Percentiles rank a stretch among this genome's conserved stretches.
Evolutionary conservation across 1,140 invertebrate genomes (phyloP).

Genomic region (Papilio machaon): DNA sequence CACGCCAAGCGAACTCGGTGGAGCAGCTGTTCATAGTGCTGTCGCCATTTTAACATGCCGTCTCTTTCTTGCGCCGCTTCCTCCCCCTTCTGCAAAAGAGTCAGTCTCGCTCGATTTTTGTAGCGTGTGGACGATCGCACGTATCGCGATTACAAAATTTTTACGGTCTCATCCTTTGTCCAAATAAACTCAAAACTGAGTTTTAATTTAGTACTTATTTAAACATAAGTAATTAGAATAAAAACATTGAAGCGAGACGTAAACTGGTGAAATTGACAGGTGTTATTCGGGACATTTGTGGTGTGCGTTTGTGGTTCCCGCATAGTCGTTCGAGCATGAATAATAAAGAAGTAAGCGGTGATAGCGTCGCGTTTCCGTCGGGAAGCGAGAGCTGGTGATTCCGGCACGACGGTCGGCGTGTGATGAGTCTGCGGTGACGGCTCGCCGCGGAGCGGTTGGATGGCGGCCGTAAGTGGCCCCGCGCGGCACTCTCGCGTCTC

Average conservation of each 20-base stretch:
- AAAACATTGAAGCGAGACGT: conserved; percentile 45
- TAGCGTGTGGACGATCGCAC: conserved; percentile 64
- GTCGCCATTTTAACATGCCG: conserved; percentile 75
- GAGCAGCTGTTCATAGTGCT: conserved; percentile 79
- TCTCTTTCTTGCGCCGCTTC: conserved; percentile 68
- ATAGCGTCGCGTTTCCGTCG: conserved; percentile 70
- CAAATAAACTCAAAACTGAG: conserved; percentile 54
- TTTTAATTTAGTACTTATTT: conserved; percentile 41
- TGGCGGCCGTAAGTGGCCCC: conserved; percentile 90
- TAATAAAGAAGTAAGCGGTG: conserved; percentile 80
- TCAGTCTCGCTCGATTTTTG: conserved; percentile 80
- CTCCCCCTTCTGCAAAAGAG: conserved; percentile 54
- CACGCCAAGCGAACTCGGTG: conserved; percentile 48
- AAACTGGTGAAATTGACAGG: conserved; percentile 62
- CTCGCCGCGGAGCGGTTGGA: conserved; percentile 82
- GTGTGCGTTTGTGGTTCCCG: conserved; percentile 76
- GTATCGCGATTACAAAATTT: conserved; percentile 52
- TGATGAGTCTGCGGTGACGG: conserved; percentile 79
- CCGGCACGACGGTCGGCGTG: conserved; percentile 61
- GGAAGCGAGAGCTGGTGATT: conserved; percentile 70
- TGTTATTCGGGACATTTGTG: conserved; percentile 59
- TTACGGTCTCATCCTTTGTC: conserved; percentile 78
- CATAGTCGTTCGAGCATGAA: conserved; percentile 80
- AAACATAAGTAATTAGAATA: conserved; percentile 45
- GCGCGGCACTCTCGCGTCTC: conserved; percentile 91